Conservation (phyloP, 2,888 invertebrate genomes). For the Agrochola litura region DNA sequence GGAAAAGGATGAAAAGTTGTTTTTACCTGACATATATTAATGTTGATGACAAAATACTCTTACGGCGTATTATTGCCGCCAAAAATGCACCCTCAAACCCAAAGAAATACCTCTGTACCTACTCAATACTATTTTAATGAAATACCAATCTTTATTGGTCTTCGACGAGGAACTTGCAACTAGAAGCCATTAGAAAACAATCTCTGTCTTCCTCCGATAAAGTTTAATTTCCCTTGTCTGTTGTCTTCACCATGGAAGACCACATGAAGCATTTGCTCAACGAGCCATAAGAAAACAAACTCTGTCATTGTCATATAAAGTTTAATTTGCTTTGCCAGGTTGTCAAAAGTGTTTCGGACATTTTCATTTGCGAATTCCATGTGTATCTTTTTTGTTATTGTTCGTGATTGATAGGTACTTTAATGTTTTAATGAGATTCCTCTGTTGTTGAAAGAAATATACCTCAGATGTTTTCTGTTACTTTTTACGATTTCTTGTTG, state of each 20-base stretch:
- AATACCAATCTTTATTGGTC: slow-evolving; percentile 56
- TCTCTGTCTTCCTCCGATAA: neutral
- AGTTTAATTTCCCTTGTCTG: slow-evolving; percentile 29
- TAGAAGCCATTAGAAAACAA: slow-evolving; percentile 14
- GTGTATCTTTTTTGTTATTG: slow-evolving; percentile 47
- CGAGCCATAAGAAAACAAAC: slow-evolving; percentile 25
- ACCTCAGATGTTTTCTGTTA: slow-evolving; percentile 37
- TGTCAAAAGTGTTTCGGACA: slow-evolving; percentile 20
- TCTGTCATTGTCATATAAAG: slow-evolving; percentile 7
- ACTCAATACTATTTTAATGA: slow-evolving; percentile 59
- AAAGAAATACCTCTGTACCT: slow-evolving; percentile 47
- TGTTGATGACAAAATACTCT: slow-evolving; percentile 18
- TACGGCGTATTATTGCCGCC: slow-evolving; percentile 14
- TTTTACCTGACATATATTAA: slow-evolving; percentile 8
- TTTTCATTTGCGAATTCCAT: slow-evolving; percentile 50
- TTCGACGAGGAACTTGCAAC: slow-evolving; percentile 9
- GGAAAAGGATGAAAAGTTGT: neutral
- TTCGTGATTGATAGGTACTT: slow-evolving; percentile 61
- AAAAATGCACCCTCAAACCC: slow-evolving; percentile 43
- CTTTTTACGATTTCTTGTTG: slow-evolving; percentile 24
- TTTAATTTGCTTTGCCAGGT: slow-evolving; percentile 37
- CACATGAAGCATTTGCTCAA: slow-evolving; percentile 16
- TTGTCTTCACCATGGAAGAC: neutral
- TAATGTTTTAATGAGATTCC: slow-evolving; percentile 63
- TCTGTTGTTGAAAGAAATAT: slow-evolving; percentile 38